Conservation (phyloP, 2,797 vertebrate species). For the Chromis chromis region DNA sequence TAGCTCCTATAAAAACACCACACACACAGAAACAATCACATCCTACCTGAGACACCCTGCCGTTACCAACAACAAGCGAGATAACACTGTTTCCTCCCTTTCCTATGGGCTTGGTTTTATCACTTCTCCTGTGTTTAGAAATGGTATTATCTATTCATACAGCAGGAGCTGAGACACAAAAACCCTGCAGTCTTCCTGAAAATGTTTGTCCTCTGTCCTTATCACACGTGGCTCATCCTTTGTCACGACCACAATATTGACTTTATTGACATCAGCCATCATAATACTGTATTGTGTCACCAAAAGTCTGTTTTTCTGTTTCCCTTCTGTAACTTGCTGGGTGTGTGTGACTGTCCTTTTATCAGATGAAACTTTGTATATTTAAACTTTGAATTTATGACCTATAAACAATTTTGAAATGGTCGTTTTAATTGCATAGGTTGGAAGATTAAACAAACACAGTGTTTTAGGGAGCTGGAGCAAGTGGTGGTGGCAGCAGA, state of each 20-base stretch:
- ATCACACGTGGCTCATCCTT: constrained; percentile 54
- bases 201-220: constrained; percentile 68
- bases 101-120: constrained; percentile 61
- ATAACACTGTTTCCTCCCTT: constrained; percentile 62
- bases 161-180: constrained; percentile 62
- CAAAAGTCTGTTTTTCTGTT: constrained; percentile 15
- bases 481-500: neutral
- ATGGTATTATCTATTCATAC: constrained; percentile 71
- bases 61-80: constrained; percentile 50
- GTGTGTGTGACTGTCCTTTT: constrained; percentile 19
- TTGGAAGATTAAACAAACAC: neutral
- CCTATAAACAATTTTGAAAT: neutral
- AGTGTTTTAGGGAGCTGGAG: neutral
- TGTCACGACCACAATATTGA: constrained; percentile 51
- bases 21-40: constrained; percentile 40
- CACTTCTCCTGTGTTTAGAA: constrained; percentile 67
- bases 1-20: constrained; percentile 36
- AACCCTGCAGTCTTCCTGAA: constrained; percentile 73
- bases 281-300: constrained; percentile 18
- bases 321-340: constrained; percentile 7
- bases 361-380: constrained; percentile 1
- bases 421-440: neutral
- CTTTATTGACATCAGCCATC: constrained; percentile 29
- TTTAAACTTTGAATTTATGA: neutral
- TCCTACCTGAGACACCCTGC: constrained; percentile 60